A percentile compares a stretch with the other conserved stretches of the same genome.
Conservation (phyloP, 2,888 invertebrate species). For the Epirrhoe alternata region DNA sequence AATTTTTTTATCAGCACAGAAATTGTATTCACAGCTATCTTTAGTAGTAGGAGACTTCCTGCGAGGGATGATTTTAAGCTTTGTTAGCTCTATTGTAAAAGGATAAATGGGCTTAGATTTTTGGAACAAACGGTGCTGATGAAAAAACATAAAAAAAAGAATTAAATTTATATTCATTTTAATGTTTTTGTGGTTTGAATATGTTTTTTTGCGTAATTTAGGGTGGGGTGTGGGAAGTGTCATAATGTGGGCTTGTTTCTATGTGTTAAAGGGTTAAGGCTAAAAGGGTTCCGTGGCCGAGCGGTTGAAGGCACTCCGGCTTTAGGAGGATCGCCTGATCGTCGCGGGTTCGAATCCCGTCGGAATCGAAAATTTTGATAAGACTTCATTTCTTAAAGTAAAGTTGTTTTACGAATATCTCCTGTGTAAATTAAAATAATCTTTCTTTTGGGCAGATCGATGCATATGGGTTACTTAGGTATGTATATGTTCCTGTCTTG, state of each 20-base stretch:
- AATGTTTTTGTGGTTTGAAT: not conserved
- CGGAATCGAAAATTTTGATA: too few relatives aligned
- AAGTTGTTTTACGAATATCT: too few relatives aligned
- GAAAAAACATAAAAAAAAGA: constrained; percentile 9
- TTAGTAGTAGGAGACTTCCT: constrained; percentile 5
- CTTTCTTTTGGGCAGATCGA: too few relatives aligned
- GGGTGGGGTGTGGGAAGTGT: not conserved
- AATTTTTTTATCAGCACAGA: constrained; percentile 10
- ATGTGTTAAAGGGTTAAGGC: too few relatives aligned
- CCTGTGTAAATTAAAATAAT: too few relatives aligned
- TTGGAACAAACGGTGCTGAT: constrained; percentile 8
- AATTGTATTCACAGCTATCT: constrained; percentile 13
- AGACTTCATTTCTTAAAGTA: too few relatives aligned
- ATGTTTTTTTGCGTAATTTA: not conserved
- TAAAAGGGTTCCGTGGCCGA: too few relatives aligned
- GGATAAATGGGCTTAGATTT: constrained; percentile 14
- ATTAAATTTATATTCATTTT: not conserved
- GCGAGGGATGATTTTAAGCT: constrained; percentile 17
- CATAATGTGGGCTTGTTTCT: not conserved
- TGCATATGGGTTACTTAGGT: too few relatives aligned
- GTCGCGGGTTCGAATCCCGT: too few relatives aligned
- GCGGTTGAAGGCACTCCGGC: too few relatives aligned
- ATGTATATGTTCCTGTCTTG: too few relatives aligned
- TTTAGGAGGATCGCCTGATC: too few relatives aligned
- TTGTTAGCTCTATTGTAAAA: constrained; percentile 18